Base-by-base conservation (phyloP, 2,888 invertebrate genomes). In the Pycnomerus fuliginosus region DNA sequence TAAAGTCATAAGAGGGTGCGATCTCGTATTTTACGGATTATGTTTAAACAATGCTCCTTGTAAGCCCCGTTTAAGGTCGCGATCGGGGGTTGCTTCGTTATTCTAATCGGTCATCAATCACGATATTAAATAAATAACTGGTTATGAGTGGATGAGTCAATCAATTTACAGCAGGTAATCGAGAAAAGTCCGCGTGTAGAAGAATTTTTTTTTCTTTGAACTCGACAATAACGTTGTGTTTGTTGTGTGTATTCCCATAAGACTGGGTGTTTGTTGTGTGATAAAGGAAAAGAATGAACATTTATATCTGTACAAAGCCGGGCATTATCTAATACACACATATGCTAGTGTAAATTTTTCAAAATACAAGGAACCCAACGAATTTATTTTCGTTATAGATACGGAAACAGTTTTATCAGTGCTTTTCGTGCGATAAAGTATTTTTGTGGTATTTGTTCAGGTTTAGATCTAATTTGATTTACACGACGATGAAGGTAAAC, bases 1-100 rank as follows among this genome's bases (percentile, higher is more conserved):
- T 71, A 68, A 69, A 71, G 69, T 70, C 70, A 68, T 68, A 67
- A 68, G 61, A 59, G 51, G 34, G 39, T 32, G 39, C 50, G 48
- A 39, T 44, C 37, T 31, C 36, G 31, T 43, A 44, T 56, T 52
- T 53, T 52, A 50, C 43, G 59, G 61, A 62, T 63, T 63, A 60
- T 43, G 42, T 49, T 56, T 55, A 56, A 58, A 60, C 61, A 62
- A 59, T 59, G 55, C 53, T 44, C 38, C 39, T 20, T 20, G 20
- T 20, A 20, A 20, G 20, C 20, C n/a, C n/a, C n/a, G n/a, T n/a
- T n/a, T n/a, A n/a, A n/a, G n/a, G n/a, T n/a, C n/a, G n/a, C n/a
- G n/a, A n/a, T n/a, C n/a, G n/a, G n/a, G n/a, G n/a, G n/a, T n/a
- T n/a, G n/a, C n/a, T n/a, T n/a, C n/a, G n/a, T n/a, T n/a, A n/a